Conservation (phyloP, 1,140 invertebrate species). For the Spodoptera litura region DNA sequence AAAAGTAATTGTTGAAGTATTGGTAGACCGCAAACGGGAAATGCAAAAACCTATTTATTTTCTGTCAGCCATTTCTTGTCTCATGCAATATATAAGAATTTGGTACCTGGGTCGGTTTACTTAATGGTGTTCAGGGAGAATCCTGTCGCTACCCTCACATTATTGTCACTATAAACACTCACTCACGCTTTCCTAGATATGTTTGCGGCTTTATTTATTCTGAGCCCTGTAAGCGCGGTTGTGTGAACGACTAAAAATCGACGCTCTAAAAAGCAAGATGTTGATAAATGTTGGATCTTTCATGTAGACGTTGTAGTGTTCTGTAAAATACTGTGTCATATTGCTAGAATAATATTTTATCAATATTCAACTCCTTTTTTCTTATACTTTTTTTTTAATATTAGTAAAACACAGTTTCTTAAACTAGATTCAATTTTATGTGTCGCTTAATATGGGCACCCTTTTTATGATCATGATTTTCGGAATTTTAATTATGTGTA, state of each 20-base stretch:
- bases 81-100: slow-evolving; percentile 14
- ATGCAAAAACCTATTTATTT: slow-evolving; percentile 19
- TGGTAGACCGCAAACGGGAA: neutral
- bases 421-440: too few relatives aligned
- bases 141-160: slow-evolving; percentile 27
- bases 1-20: slow-evolving; percentile 20
- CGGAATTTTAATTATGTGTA: too few relatives aligned
- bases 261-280: neutral
- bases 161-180: slow-evolving; percentile 37
- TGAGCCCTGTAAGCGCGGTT: neutral
- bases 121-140: slow-evolving; percentile 32
- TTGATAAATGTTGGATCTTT: neutral
- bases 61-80: slow-evolving; percentile 12
- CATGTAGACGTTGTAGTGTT: neutral
- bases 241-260: neutral
- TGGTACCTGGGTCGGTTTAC: slow-evolving; percentile 24
- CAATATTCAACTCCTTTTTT: too few relatives aligned
- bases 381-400: too few relatives aligned
- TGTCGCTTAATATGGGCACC: too few relatives aligned
- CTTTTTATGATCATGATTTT: too few relatives aligned
- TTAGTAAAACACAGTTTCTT: too few relatives aligned
- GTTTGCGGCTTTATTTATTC: slow-evolving; percentile 16
- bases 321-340: neutral
- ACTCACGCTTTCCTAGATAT: slow-evolving; percentile 5
- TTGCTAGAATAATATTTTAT: neutral